Conservation (phyloP, 2,113 vertebrate genomes). For the Datnioides undecimradiatus region DNA sequence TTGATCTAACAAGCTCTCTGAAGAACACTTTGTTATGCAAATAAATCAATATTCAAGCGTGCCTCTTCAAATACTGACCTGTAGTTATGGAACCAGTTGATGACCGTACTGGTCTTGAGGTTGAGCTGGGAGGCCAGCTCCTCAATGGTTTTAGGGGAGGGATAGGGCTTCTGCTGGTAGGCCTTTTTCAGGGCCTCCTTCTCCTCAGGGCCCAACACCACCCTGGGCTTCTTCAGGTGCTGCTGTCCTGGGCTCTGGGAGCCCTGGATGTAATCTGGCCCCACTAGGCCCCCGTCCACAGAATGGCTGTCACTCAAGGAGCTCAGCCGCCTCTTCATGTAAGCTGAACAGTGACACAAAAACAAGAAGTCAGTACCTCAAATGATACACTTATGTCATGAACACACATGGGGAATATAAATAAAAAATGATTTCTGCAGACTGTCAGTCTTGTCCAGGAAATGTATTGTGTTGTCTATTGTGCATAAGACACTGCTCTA, state of each 20-base stretch:
- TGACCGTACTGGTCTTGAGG: conserved; percentile 98
- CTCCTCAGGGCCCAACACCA: conserved; percentile 95
- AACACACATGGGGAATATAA: background rate
- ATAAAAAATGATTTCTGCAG: background rate
- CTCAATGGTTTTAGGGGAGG: conserved; percentile 97
- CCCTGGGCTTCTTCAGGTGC: conserved; percentile 94
- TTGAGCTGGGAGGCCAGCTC: conserved; percentile 98
- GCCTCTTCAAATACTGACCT: conserved; percentile 84
- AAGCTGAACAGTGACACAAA: conserved; percentile 82
- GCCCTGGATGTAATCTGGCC: conserved; percentile 90
- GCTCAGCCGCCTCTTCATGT: conserved; percentile 96
- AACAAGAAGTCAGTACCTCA: conserved; percentile 4
- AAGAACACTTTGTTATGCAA: background rate
- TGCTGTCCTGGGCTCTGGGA: conserved; percentile 93
- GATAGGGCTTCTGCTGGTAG: conserved; percentile 99
- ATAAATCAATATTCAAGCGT: background rate
- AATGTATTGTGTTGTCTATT: background rate
- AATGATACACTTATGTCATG: background rate
- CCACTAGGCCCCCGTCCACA: conserved; percentile 85
- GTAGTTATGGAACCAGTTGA: conserved; percentile 99
- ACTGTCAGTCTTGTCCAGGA: too few species aligned
- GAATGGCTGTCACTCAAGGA: conserved; percentile 93
- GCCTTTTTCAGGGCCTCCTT: conserved; percentile 93
- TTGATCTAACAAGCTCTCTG: background rate
- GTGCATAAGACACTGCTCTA: background rate